Percentiles rank a stretch among this genome's conserved stretches.
Evolutionary conservation across 2,888 invertebrate species (phyloP).

Genomic region (Eucera pruinosa): DNA sequence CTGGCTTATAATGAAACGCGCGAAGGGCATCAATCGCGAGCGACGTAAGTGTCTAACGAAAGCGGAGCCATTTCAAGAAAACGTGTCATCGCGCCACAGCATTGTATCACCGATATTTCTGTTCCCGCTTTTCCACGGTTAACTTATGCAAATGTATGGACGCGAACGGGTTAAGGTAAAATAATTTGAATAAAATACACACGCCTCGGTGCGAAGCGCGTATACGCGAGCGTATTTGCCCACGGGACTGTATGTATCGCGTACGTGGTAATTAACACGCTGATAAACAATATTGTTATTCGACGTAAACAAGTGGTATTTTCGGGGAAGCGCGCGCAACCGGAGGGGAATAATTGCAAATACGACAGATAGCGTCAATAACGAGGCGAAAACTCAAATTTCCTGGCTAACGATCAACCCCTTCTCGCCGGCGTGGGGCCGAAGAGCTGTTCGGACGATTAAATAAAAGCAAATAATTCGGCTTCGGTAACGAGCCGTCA

Average conservation of each 20-base stretch:
- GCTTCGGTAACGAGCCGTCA: not conserved
- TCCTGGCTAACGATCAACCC: conserved; percentile 21
- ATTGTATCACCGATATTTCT: conserved; percentile 41
- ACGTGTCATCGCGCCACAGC: conserved; percentile 34
- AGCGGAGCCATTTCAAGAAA: conserved; percentile 26
- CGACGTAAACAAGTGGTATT: conserved; percentile 6
- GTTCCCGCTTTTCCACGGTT: conserved; percentile 19
- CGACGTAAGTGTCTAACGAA: no score
- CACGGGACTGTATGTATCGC: conserved; percentile 1
- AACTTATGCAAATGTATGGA: conserved; percentile 29
- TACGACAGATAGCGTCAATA: conserved; percentile 8
- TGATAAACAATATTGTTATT: conserved; percentile 47
- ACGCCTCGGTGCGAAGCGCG: no score
- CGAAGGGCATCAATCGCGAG: no score
- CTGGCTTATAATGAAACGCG: conserved; percentile 14
- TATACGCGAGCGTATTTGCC: no score
- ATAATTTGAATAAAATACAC: conserved; percentile 45
- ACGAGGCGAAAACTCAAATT: conserved; percentile 25
- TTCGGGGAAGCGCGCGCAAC: not conserved
- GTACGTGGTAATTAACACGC: conserved; percentile 41
- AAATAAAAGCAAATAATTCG: conserved; percentile 28
- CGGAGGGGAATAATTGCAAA: not conserved
- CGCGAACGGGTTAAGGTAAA: conserved; percentile 19
- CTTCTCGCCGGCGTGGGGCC: not conserved
- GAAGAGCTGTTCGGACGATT: not conserved